These are phyloP conservation scores for Rhinoderma darwinii DNA, from an alignment of 2,113 vertebrate species.

Conservation along the genomic window DNA sequence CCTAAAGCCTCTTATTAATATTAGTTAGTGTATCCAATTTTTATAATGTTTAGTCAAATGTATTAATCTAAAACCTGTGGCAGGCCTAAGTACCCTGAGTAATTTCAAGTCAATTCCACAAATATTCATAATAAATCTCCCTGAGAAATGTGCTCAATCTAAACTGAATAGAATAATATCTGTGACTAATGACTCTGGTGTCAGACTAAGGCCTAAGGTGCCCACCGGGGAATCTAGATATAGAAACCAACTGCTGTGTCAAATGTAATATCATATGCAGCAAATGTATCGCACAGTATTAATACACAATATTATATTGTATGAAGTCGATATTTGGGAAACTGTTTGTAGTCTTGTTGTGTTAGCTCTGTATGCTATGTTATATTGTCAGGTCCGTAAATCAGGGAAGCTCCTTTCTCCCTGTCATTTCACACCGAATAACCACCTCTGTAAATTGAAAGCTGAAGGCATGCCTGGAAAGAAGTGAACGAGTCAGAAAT, in stretches of 20 bases:
- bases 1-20: background rate
- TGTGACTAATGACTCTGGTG: constrained; percentile 1
- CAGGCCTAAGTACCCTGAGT: background rate
- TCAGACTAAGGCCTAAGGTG: background rate
- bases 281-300: background rate
- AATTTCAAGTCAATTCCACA: background rate
- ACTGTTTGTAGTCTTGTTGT: too few species aligned
- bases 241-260: background rate
- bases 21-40: background rate
- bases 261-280: background rate
- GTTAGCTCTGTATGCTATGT: background rate
- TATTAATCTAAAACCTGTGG: constrained; percentile 27
- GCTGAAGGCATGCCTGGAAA: too few species aligned
- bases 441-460: too few species aligned
- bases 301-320: background rate
- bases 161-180: constrained; percentile 16
- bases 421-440: too few species aligned
- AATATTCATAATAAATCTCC: constrained; percentile 33
- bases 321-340: background rate
- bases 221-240: background rate
- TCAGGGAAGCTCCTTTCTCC: too few species aligned
- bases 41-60: background rate
- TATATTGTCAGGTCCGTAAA: too few species aligned
- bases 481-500: too few species aligned
- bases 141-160: background rate